Percentiles rank a stretch among this genome's conserved stretches.
These are phyloP conservation scores for Caenorhabditis doughertyi DNA, from an alignment of 2,888 invertebrate species.

Conservation along the genomic window DNA sequence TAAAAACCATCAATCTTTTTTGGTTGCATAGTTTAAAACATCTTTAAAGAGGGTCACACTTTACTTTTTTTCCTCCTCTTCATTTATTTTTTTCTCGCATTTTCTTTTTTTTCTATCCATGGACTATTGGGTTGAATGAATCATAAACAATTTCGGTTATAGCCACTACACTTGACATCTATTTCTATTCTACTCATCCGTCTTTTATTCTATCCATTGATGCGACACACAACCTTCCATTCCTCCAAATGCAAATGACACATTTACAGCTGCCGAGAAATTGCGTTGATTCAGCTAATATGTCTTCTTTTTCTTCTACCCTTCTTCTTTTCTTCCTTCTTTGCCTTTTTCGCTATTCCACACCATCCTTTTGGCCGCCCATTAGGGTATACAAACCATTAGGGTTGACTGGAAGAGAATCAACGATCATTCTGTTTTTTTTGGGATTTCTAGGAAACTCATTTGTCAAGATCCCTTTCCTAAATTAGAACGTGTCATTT, in stretches of 20 bases:
- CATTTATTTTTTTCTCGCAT: conserved; percentile 5
- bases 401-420: conserved; percentile 7
- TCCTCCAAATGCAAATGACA: conserved; percentile 57
- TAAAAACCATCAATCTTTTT: conserved; percentile 58
- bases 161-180: conserved; percentile 22
- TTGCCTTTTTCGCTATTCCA: conserved; percentile 34
- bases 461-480: background rate
- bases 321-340: background rate
- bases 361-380: conserved; percentile 29
- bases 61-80: conserved; percentile 21
- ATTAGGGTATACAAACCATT: conserved; percentile 48
- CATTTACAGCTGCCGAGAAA: conserved; percentile 58
- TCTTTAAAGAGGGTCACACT: conserved; percentile 38
- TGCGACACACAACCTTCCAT: conserved; percentile 15
- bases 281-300: conserved; percentile 60
- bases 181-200: conserved; percentile 30
- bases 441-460: background rate
- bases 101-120: conserved; percentile 1
- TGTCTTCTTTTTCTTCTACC: conserved; percentile 23
- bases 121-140: background rate
- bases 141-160: conserved; percentile 32
- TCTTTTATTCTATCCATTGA: conserved; percentile 16
- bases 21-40: conserved; percentile 26
- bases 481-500: conserved; percentile 5
- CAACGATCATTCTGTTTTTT: conserved; percentile 37